Evolutionary conservation across 2,888 invertebrate genomes (phyloP).

Genomic region (Coleophora flavipennella): DNA sequence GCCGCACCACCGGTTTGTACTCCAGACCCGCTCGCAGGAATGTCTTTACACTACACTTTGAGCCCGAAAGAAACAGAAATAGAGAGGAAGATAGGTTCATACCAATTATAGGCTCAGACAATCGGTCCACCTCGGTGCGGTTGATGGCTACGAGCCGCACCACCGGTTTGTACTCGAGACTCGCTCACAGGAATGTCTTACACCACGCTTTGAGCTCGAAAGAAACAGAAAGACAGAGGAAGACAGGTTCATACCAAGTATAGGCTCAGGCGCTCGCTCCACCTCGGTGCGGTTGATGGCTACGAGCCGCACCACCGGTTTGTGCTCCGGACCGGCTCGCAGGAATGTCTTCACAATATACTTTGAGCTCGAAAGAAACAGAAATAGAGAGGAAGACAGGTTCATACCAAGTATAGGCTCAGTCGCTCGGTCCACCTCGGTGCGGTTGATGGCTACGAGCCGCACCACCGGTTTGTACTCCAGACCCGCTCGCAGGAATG

Average conservation of each 20-base stretch:
- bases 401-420: slow-evolving; percentile 14
- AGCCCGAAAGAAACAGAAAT: no score
- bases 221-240: no score
- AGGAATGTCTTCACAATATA: slow-evolving; percentile 24
- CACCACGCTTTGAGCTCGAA: no score
- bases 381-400: no score
- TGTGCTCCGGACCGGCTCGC: slow-evolving; percentile 26
- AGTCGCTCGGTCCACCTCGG: slow-evolving; percentile 40
- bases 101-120: slow-evolving; percentile 23
- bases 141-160: slow-evolving; percentile 54
- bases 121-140: slow-evolving; percentile 38
- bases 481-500: no score
- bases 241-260: slow-evolving; percentile 1
- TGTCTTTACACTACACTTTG: no score
- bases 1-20: no score
- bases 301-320: slow-evolving; percentile 46
- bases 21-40: no score
- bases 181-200: no score
- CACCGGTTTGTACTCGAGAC: no score
- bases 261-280: slow-evolving; percentile 32
- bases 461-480: no score
- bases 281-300: slow-evolving; percentile 48
- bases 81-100: not conserved
- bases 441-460: slow-evolving; percentile 51
- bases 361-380: no score